Base-by-base conservation (phyloP, 2,888 invertebrate species). In the Glaucopsyche alexis region DNA sequence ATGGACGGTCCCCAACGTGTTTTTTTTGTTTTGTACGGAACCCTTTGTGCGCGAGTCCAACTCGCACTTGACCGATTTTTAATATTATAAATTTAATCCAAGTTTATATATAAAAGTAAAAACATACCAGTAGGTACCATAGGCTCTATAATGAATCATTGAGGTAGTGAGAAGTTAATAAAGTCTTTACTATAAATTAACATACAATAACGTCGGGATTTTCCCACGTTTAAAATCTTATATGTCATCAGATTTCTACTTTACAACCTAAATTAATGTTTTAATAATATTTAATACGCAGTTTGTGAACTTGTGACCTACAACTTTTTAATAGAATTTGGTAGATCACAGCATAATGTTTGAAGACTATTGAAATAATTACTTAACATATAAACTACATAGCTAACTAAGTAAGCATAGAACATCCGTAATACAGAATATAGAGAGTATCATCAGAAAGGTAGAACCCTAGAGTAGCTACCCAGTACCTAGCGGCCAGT, bases 161-260 rank as follows among this genome's bases (percentile, higher is more conserved):
- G 13, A 16, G 16, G 11, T 29, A 6, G 13, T 29, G 19, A 60
- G 60, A 60, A 60, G 29, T 47, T 47, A 47, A 29, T 69, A 13
- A 19, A 69, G 49, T 69, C 13, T 47, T 67, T 67, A 29, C 13
- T 38, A 29, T 47, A 47, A 69, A 69, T 69, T 69, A 47, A 29
- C 45, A 49, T 69, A 69, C 42, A 73, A 50, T 65, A 66, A 60
- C 72, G 66, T 72, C 52, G 70, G 47, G 13, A 71, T 76, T 74
- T 74, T 75, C 76, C 75, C 76, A 76, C 74, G 75, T 73, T 76
- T 74, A 73, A 50, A 2, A 52, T 7, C 71, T 6, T 45, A 13
- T 42, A 49, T 69, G 69, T 47, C 47, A 69, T 69, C 47, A 69
- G 16, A 69, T 45, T 47, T 47, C 47, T 29, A 45, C n/a, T 67